Percentiles rank a stretch among this genome's conserved stretches.
Conservation (phyloP, 2,797 vertebrate genomes). For the Salarias fasciatus region DNA sequence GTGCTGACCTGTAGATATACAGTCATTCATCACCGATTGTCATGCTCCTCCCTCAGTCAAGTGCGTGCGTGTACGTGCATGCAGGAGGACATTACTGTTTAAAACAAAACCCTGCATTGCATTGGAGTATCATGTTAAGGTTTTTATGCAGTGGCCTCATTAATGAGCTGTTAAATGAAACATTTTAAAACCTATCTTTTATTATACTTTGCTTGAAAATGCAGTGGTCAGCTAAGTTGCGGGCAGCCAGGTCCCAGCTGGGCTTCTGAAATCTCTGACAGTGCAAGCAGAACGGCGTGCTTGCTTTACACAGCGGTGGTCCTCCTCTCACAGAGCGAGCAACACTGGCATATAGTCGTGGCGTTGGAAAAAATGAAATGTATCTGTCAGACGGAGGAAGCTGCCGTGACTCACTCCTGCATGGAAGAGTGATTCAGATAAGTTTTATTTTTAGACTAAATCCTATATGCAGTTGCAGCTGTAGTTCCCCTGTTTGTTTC, state of each 20-base stretch:
- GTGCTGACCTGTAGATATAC: neutral
- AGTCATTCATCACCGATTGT: neutral
- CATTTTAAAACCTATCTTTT: constrained; percentile 3
- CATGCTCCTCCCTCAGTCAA: neutral
- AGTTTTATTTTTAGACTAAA: constrained; percentile 45
- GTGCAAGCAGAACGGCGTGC: constrained; percentile 2
- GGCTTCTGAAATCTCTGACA: neutral
- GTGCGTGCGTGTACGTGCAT: no score
- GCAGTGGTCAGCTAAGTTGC: constrained; percentile 27
- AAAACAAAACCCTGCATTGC: neutral
- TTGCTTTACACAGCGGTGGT: neutral
- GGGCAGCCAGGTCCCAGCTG: constrained; percentile 13
- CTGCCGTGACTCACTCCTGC: constrained; percentile 56
- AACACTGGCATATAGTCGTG: neutral
- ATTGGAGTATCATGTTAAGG: neutral
- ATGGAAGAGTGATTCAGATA: constrained; percentile 48
- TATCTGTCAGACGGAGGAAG: constrained; percentile 14
- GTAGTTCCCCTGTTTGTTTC: constrained; percentile 11
- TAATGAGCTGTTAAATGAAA: neutral
- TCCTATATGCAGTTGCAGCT: constrained; percentile 21
- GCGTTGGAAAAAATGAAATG: neutral
- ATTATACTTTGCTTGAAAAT: neutral
- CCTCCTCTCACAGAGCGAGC: neutral
- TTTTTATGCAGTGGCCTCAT: neutral
- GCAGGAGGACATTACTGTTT: neutral